A percentile compares a stretch with the other conserved stretches of the same genome.
Conservation (phyloP, 2,888 invertebrate species). For the Meghimatium bilineatum region DNA sequence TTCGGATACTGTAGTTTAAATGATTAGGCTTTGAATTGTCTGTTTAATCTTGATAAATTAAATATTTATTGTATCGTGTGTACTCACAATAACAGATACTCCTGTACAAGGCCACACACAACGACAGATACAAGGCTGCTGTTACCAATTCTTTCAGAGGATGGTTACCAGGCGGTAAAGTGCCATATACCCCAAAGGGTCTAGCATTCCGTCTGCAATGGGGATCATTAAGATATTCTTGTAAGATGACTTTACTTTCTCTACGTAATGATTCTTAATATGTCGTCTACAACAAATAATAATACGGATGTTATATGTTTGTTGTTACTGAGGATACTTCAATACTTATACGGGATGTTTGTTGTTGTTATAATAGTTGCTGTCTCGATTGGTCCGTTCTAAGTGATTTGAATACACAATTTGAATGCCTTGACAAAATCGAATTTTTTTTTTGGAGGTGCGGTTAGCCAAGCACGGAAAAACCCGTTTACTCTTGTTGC, state of each 20-base stretch:
- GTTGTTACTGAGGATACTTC: too few relatives aligned
- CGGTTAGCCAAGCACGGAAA: too few relatives aligned
- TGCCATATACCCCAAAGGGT: slow-evolving; percentile 68
- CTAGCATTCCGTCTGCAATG: slow-evolving; percentile 69
- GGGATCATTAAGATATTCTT: slow-evolving; percentile 68
- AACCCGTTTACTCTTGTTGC: too few relatives aligned
- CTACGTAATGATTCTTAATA: too few relatives aligned
- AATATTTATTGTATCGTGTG: background rate
- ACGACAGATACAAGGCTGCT: slow-evolving; percentile 60
- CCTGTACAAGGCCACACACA: slow-evolving; percentile 61
- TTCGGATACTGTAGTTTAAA: background rate
- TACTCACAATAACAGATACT: slow-evolving; percentile 53
- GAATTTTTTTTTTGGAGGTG: too few relatives aligned
- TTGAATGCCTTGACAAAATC: too few relatives aligned
- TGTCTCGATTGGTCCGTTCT: too few relatives aligned
- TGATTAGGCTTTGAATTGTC: background rate
- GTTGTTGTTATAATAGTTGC: too few relatives aligned
- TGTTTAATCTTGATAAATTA: background rate
- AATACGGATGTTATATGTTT: too few relatives aligned
- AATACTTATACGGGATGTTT: too few relatives aligned
- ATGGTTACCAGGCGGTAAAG: slow-evolving; percentile 68
- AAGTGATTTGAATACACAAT: too few relatives aligned
- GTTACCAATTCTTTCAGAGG: slow-evolving; percentile 61
- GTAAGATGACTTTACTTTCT: slow-evolving; percentile 8
- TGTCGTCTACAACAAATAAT: too few relatives aligned